Base-by-base conservation (phyloP, 2,797 vertebrate species). In the Pipistrellus nathusii region DNA sequence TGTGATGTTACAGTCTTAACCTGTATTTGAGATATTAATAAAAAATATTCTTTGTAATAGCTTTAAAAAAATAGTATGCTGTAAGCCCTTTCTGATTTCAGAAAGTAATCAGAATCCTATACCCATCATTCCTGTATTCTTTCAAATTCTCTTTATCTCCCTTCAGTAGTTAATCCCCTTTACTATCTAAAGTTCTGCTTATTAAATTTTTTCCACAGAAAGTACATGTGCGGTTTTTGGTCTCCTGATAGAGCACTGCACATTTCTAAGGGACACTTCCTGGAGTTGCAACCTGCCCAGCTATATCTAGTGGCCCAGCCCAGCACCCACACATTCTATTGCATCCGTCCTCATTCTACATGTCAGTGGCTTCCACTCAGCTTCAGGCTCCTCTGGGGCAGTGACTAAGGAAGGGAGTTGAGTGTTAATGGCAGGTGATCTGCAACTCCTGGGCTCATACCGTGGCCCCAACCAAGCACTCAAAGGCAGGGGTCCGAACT, bases 21-120 rank as follows among this genome's bases (percentile, higher is more conserved):
- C 51, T 76, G 41, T 66, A 77, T 86, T 90, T 89, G 27, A 88
- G 68, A 88, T 59, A 6, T 78, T 82, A 94, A 81, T 86, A 73
- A 94, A 72, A 94, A 93, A 85, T 62, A 76, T 46, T 72, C 59
- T 91, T 73, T 75, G 23, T 5, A 93, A 76, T 59, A 51, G 44
- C 64, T 92, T 55, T 48, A 93, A 88, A 77, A 77, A 23, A 11
- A 32, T 9, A 90, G 85, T 85, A 44, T 57, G 32, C 51, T 23
- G 0, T 83, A 53, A 83, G 46, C 23, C 25, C 46, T 82, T 88
- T 83, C 75, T 88, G 32, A 64, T 87, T 82, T 85, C 64, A 85
- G 38, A 87, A 94, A 75, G 35, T 17, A 92, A 85, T 82, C n/a
- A 73, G 21, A 44, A 46, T 73, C 68, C 41, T 75, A 4, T 75